Base-by-base conservation (phyloP, 2,888 invertebrate species). In the Julus scandinavius region DNA sequence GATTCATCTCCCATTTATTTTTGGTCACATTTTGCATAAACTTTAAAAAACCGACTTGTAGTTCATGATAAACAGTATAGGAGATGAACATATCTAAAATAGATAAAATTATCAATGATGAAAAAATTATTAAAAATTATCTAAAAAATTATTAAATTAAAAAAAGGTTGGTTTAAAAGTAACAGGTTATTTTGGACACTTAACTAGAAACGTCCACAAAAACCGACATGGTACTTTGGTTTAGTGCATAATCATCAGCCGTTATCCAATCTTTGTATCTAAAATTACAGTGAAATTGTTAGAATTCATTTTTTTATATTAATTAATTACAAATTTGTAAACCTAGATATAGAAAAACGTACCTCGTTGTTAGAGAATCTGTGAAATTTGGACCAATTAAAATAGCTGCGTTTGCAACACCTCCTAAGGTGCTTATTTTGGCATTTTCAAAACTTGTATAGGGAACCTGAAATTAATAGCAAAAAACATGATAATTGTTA, bases 351-450 rank as follows among this genome's bases (percentile, higher is more conserved):
- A n/a, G n/a, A 58, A 58, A 58, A 58, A 29, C 4, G 15, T 29
- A 86, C 86, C 86, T 50, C 3, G 9, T 54, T 54, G 50, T 54
- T 3, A 86, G 4, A 17, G 54, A 4, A 9, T 86, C 54, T 20
- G 86, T 86, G n/a, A 86, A 86, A 86, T 86, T 86, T 17, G n/a
- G 38, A 11, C 50, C 50, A 29, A 86, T 86, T 6, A 9, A 50
- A 29, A 86, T 72, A 72, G 72, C 72, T 1, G 29, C 20, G 20
- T 9, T 29, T 29, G 29, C 20, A 86, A 29, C 54, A 13, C 86
- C 86, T 11, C 29, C 41, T 40, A 29, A n/a, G 38, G 17, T 38
- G n/a, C 20, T n/a, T 20, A 6, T 3, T 50, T 54, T 49, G 6
- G 86, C 49, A 2, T 1, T 9, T 1, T 29, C 29, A 15, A 54